phyloP scores from a whole-genome alignment of 2,113 vertebrate species.

The Suncus etruscus region DNA sequence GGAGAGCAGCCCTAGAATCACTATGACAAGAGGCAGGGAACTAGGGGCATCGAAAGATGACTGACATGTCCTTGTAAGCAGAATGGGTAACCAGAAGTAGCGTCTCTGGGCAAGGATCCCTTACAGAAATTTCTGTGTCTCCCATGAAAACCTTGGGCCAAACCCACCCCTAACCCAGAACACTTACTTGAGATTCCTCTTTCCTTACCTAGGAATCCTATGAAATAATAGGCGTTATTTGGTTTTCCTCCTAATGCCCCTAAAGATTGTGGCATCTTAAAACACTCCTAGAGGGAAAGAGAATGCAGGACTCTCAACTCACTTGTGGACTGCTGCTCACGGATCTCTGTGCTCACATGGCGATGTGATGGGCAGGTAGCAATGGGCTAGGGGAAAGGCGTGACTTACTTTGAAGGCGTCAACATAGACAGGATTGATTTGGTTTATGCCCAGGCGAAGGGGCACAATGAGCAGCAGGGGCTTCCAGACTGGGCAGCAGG shows the following conservation, averaged over 20 bases:
- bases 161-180: conserved; percentile 64
- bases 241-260: conserved; percentile 95
- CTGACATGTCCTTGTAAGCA: background rate
- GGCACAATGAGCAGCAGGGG: conserved; percentile 93
- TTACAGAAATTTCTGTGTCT: conserved; percentile 39
- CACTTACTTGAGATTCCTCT: conserved; percentile 80
- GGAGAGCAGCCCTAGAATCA: background rate
- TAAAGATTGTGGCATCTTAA: conserved; percentile 95
- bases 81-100: background rate
- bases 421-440: conserved; percentile 93
- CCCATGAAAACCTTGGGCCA: conserved; percentile 64
- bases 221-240: conserved; percentile 96
- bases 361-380: conserved; percentile 63
- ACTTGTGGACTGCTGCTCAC: conserved; percentile 71
- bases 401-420: conserved; percentile 90
- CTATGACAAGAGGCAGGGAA: conserved; percentile 48
- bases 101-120: background rate
- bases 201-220: conserved; percentile 93
- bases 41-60: background rate
- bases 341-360: conserved; percentile 72
- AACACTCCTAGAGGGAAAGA: conserved; percentile 91
- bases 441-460: conserved; percentile 93
- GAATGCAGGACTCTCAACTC: conserved; percentile 77
- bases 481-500: conserved; percentile 86
- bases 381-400: background rate